These are phyloP conservation scores for Anoplius nigerrimus DNA, from an alignment of 2,888 invertebrate genomes.

Conservation along the genomic window DNA sequence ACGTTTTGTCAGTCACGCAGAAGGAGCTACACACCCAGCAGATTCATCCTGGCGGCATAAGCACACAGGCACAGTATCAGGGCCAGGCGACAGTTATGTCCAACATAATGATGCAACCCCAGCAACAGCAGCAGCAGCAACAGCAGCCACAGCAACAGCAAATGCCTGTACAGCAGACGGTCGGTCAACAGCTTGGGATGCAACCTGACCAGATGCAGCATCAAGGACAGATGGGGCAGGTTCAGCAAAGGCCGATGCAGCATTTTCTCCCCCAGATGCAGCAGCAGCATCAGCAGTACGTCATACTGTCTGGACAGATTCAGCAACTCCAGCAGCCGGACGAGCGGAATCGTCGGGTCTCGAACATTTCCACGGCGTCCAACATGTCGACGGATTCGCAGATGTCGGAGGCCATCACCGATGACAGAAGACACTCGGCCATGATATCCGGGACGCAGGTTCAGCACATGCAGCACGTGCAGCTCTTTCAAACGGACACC, in stretches of 20 bases:
- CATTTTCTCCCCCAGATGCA: constrained; percentile 52
- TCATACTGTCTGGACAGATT: constrained; percentile 57
- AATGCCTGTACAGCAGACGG: constrained; percentile 33
- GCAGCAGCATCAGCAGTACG: constrained; percentile 56
- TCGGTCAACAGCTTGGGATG: constrained; percentile 43
- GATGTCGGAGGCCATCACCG: constrained; percentile 52
- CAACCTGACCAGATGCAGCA: constrained; percentile 46
- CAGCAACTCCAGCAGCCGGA: constrained; percentile 62
- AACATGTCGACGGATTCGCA: constrained; percentile 68
- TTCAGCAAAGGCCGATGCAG: constrained; percentile 51
- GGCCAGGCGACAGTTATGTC: too few species aligned
- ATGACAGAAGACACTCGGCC: constrained; percentile 51
- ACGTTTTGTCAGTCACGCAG: constrained; percentile 36
- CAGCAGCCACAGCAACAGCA: constrained; percentile 52
- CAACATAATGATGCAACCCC: constrained; percentile 31
- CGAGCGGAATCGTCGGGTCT: constrained; percentile 70
- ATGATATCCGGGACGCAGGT: constrained; percentile 33
- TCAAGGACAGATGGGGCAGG: constrained; percentile 44
- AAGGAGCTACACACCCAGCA: constrained; percentile 48
- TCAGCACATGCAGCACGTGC: constrained; percentile 46
- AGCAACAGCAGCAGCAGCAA: constrained; percentile 51
- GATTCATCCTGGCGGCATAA: constrained; percentile 27
- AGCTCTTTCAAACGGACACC: constrained; percentile 42
- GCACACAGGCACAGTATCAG: background rate
- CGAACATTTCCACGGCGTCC: constrained; percentile 66